Base-by-base conservation (phyloP, 2,797 vertebrate genomes). In the Taenioides sp. region DNA sequence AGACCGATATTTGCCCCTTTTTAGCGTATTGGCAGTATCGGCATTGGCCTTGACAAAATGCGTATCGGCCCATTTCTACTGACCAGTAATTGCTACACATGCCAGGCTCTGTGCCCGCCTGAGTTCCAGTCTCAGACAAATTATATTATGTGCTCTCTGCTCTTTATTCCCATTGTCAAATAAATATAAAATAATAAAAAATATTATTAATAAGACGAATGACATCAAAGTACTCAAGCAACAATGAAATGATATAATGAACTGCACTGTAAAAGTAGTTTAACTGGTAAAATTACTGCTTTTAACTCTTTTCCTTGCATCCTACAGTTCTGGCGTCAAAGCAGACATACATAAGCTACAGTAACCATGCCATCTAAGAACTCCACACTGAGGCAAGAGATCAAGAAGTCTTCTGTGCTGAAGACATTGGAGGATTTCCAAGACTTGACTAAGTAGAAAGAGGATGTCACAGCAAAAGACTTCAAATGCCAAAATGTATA, bases 281-380 rank as follows among this genome's bases (percentile, higher is more conserved):
- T 75, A 2, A 37, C 55, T 66, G 20, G 79, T 75, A 75, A 23
- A 75, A 75, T 70, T 5, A 80, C 66, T 27, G 11, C 72, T 75
- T 83, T 72, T 82, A 75, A 84, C 79, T 22, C 52, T 79, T 68
- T 78, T 25, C 62, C 60, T 71, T 80, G 60, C 82, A 52, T 78
- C 57, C 73, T 27, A 3, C 90, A 98, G 96, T 87, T 18, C 86
- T 96, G 94, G 95, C 95, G 81, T 96, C 96, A 89, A 98, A 97
- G 92, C 96, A 97, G 93, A 98, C 96, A 68, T 98, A 98, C 58
- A 97, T 98, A 92, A 96, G 95, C 94, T 98, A 98, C 86, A 97
- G 95, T 92, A 98, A 98, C 95, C 97, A 98, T 47, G 96, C 96
- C 70, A 96, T 97, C 93, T 98, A 96, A 92, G 84, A 80, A 70